phyloP scores from a whole-genome alignment of 2,888 invertebrate species.

The Blastobasis adustella region DNA sequence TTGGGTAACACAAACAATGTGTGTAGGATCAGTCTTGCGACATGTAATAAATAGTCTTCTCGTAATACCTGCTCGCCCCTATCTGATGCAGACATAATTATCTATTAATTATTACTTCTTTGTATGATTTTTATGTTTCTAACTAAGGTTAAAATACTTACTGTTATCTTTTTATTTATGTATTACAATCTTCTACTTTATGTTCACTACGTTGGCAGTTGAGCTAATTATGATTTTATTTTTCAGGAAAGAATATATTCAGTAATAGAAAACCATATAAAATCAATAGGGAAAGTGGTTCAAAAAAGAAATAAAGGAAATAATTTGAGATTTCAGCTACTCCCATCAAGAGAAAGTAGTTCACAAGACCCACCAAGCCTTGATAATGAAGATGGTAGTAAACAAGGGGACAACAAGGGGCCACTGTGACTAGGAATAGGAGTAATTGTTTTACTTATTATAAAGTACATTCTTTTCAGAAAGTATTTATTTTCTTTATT shows the following conservation, averaged over 20 bases:
- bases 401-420: conserved; percentile 33
- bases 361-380: conserved; percentile 16
- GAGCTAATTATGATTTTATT: neutral
- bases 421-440: conserved; percentile 59
- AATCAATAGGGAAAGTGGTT: conserved; percentile 68
- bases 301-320: conserved; percentile 78
- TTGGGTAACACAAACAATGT: too few species aligned
- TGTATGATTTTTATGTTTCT: too few species aligned
- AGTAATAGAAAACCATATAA: conserved; percentile 69
- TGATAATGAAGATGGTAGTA: conserved; percentile 18
- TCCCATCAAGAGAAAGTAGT: conserved; percentile 54
- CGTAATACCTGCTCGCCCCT: too few species aligned
- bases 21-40: too few species aligned
- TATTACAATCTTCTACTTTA: too few species aligned
- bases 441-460: conserved; percentile 33
- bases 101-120: too few species aligned
- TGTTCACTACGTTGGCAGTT: too few species aligned
- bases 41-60: too few species aligned
- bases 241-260: conserved; percentile 77
- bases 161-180: too few species aligned
- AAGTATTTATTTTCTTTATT: conserved; percentile 35
- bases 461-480: conserved; percentile 45
- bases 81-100: too few species aligned
- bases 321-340: conserved; percentile 77
- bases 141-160: too few species aligned